Percentiles rank a stretch among this genome's conserved stretches.
These are phyloP conservation scores for Sialia sialis DNA, from an alignment of 2,113 vertebrate genomes.

Conservation along the genomic window DNA sequence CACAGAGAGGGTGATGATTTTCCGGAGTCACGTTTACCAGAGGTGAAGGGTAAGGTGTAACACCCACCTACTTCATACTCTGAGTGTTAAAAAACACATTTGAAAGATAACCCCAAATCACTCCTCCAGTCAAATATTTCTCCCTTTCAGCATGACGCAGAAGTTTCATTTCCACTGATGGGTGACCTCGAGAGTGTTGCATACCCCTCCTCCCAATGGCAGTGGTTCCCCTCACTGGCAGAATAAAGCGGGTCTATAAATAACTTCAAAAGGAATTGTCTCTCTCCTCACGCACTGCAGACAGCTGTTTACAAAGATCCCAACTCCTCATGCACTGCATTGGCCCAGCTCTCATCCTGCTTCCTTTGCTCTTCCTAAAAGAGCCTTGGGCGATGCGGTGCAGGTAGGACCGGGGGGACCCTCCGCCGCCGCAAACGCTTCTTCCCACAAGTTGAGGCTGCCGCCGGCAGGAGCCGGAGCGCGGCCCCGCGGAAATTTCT, in stretches of 20 bases:
- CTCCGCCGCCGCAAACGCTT: neutral
- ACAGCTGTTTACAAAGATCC: neutral
- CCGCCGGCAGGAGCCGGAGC: neutral
- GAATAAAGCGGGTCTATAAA: constrained; percentile 29
- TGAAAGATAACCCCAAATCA: neutral
- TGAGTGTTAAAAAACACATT: neutral
- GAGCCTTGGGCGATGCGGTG: neutral
- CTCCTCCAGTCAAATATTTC: neutral
- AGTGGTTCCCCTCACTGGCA: neutral
- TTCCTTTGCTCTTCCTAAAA: neutral
- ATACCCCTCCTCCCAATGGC: neutral
- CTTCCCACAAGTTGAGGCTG: neutral
- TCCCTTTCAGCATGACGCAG: neutral
- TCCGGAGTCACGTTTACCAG: neutral
- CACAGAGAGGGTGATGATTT: neutral
- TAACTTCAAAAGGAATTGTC: constrained; percentile 6
- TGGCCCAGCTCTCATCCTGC: neutral
- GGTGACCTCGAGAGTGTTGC: neutral
- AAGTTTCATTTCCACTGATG: constrained; percentile 3
- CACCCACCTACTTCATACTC: neutral
- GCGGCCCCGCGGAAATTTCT: neutral
- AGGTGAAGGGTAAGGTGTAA: neutral
- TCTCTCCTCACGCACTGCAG: constrained; percentile 16
- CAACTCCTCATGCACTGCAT: neutral
- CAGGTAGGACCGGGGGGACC: neutral